A percentile compares a stretch with the other conserved stretches of the same genome.
These are phyloP conservation scores for Loriculus beryllinus DNA, from an alignment of 2,797 vertebrate species.

Conservation along the genomic window DNA sequence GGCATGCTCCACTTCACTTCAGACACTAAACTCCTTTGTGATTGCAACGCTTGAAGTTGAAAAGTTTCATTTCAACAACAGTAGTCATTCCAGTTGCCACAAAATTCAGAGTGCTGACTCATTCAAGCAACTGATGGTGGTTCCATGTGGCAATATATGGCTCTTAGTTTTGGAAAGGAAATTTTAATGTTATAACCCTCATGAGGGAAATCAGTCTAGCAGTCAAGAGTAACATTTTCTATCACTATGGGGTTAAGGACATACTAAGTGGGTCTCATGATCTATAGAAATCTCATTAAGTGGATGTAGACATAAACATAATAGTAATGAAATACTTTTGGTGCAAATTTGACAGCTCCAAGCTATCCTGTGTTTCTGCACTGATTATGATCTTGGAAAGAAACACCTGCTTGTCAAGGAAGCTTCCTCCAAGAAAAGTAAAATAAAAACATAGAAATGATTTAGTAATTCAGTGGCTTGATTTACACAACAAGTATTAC, in stretches of 20 bases:
- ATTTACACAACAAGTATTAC: background rate
- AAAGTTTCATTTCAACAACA: background rate
- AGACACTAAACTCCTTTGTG: slow-evolving; percentile 30
- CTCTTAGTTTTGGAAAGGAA: slow-evolving; percentile 32
- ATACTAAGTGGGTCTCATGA: slow-evolving; percentile 29
- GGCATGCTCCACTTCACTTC: background rate
- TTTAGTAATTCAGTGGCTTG: background rate
- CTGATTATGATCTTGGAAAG: slow-evolving; percentile 38
- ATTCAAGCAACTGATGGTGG: background rate
- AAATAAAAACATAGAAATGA: background rate
- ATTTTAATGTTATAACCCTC: background rate
- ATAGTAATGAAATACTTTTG: slow-evolving; percentile 29
- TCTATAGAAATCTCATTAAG: slow-evolving; percentile 57
- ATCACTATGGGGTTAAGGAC: slow-evolving; percentile 48
- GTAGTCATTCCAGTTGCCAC: background rate
- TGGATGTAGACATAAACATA: slow-evolving; percentile 20
- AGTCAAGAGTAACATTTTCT: slow-evolving; percentile 16
- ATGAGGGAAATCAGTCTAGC: slow-evolving; percentile 11
- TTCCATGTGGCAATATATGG: slow-evolving; percentile 13
- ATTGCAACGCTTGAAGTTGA: background rate
- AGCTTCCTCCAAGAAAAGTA: slow-evolving; percentile 4
- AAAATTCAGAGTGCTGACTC: slow-evolving; percentile 18
- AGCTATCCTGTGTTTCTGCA: background rate
- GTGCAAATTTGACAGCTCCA: slow-evolving; percentile 34
- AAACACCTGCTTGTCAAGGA: slow-evolving; percentile 42